Percentiles rank a stretch among this genome's conserved stretches.
phyloP scores from a whole-genome alignment of 2,888 invertebrate genomes.

The Corythucha ciliata region DNA sequence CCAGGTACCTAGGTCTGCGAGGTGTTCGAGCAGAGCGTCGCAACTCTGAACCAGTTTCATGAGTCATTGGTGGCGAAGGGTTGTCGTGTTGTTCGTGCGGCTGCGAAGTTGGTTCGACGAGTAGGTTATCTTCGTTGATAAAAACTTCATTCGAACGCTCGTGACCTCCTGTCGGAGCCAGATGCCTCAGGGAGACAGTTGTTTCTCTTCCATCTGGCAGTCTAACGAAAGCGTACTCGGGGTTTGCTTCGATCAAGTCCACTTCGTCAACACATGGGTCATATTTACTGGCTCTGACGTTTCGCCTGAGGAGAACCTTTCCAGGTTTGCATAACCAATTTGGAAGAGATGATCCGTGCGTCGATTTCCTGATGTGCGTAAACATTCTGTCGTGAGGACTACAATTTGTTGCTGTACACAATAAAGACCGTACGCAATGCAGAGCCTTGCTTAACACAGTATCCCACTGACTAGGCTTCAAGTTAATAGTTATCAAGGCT shows the following conservation, averaged over 20 bases:
- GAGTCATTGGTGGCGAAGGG: too few relatives aligned
- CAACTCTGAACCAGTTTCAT: too few relatives aligned
- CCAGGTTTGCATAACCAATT: constrained; percentile 15
- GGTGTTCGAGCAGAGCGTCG: too few relatives aligned
- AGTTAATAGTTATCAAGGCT: constrained; percentile 16
- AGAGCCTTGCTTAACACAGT: constrained; percentile 27
- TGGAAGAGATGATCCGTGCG: constrained; percentile 1
- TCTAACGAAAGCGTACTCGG: constrained; percentile 4
- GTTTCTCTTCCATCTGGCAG: constrained; percentile 6
- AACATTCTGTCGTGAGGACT: constrained; percentile 30
- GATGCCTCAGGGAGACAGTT: background rate
- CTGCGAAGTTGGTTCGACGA: too few relatives aligned
- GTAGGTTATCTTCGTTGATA: too few relatives aligned
- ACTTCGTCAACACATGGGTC: constrained; percentile 13
- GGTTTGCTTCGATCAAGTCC: background rate
- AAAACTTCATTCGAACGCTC: too few relatives aligned
- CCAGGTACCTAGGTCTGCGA: too few relatives aligned
- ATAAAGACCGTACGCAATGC: constrained; percentile 29
- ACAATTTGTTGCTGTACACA: constrained; percentile 29
- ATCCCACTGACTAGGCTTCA: constrained; percentile 25
- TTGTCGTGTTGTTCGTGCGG: too few relatives aligned
- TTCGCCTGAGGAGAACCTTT: constrained; percentile 5
- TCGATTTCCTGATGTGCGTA: constrained; percentile 4
- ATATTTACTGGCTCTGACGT: background rate
- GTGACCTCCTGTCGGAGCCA: background rate